phyloP scores from a whole-genome alignment of 2,113 vertebrate species.

The Saguinus imperator region DNA sequence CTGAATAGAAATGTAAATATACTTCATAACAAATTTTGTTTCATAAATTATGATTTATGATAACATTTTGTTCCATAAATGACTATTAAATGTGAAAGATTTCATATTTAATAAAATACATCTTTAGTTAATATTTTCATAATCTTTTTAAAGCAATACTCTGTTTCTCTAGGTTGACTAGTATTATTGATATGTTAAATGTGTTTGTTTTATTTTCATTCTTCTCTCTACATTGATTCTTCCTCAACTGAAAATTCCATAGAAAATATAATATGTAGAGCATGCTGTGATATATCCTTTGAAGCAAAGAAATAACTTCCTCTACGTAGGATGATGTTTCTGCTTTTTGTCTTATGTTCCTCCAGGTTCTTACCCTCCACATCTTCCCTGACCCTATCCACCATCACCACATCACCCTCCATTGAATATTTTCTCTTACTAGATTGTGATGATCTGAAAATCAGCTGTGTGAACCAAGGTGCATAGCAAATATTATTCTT shows the following conservation, averaged over 20 bases:
- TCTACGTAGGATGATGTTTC: background rate
- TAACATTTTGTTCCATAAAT: too few relatives aligned
- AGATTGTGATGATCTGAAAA: background rate
- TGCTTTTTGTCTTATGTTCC: background rate
- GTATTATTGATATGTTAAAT: background rate
- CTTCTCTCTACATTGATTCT: background rate
- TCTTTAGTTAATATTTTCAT: background rate
- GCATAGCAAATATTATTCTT: background rate
- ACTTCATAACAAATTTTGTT: background rate
- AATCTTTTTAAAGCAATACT: background rate
- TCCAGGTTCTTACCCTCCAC: background rate
- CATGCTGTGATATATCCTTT: background rate
- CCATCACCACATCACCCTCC: fast-evolving
- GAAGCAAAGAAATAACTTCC: background rate
- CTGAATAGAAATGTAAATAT: background rate
- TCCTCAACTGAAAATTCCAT: background rate
- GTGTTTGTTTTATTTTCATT: background rate
- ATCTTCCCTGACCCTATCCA: too few relatives aligned
- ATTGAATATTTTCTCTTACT: background rate
- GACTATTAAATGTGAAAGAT: too few relatives aligned
- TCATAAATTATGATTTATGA: background rate
- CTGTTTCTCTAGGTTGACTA: background rate
- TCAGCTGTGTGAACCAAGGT: background rate
- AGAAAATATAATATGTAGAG: background rate
- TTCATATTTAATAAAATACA: background rate